phyloP scores from a whole-genome alignment of 2,797 vertebrate species.

The Micropoecilia bifurca region DNA sequence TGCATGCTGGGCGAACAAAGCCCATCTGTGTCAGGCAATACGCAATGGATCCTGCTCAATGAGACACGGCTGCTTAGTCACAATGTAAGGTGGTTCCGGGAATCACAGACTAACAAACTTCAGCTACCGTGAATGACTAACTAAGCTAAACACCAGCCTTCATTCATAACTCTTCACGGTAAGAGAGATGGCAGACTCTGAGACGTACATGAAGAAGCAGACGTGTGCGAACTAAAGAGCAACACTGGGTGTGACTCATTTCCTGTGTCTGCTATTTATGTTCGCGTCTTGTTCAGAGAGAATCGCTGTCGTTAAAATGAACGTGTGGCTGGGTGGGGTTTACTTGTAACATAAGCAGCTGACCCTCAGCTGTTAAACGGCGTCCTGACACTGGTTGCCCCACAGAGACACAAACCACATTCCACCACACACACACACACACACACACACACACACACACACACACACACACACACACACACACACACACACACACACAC shows the following conservation, averaged over 20 bases:
- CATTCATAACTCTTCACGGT: conserved; percentile 20
- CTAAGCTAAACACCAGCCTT: conserved; percentile 30
- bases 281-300: conserved; percentile 5
- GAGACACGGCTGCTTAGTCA: conserved; percentile 67
- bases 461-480: conserved; percentile 13
- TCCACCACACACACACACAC: conserved; percentile 9
- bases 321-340: conserved; percentile 40
- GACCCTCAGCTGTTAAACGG: conserved; percentile 60
- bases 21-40: conserved; percentile 50
- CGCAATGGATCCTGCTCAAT: conserved; percentile 53
- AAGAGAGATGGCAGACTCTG: background rate
- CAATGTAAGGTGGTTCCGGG: conserved; percentile 41
- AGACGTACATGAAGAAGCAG: conserved; percentile 1
- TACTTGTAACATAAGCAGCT: conserved; percentile 43
- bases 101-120: conserved; percentile 22
- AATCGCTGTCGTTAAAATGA: background rate
- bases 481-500: background rate
- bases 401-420: conserved; percentile 38
- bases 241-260: conserved; percentile 52
- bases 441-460: conserved; percentile 1
- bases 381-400: conserved; percentile 52
- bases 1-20: conserved; percentile 54
- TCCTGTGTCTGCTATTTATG: conserved; percentile 42
- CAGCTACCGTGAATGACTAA: conserved; percentile 46
- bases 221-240: conserved; percentile 33